A percentile compares a stretch with the other conserved stretches of the same genome.
Evolutionary conservation across 2,888 invertebrate species (phyloP).

Genomic region (Rugalucina vietnamica): DNA sequence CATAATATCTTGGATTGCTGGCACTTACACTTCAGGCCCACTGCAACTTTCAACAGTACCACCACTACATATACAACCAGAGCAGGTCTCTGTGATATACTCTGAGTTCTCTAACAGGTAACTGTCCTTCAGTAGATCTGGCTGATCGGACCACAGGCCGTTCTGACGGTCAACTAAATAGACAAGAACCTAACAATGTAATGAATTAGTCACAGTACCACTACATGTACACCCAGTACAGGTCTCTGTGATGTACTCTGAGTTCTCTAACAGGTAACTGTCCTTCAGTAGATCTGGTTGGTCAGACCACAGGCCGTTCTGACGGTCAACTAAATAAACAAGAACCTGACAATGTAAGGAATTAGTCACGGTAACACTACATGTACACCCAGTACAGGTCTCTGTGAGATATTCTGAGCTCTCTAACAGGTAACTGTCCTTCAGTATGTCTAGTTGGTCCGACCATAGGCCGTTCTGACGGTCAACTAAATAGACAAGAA

Average conservation of each 20-base stretch:
- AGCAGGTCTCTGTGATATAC: conserved; percentile 17
- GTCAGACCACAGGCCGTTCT: conserved; percentile 24
- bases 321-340: conserved; percentile 10
- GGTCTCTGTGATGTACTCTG: conserved; percentile 23
- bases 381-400: conserved; percentile 25
- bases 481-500: conserved; percentile 11
- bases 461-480: conserved; percentile 22
- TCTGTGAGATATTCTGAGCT: conserved; percentile 24
- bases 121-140: background rate
- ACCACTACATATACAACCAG: conserved; percentile 29
- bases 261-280: conserved; percentile 22
- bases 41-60: background rate
- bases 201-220: background rate
- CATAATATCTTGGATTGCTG: too few species aligned
- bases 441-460: background rate
- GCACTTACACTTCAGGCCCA: background rate
- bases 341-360: background rate
- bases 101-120: conserved; percentile 27
- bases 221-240: conserved; percentile 31
- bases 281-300: background rate
- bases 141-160: conserved; percentile 11
- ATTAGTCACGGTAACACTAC: too few species aligned
- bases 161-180: conserved; percentile 20
- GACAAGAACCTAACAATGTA: background rate
- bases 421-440: conserved; percentile 26